These are phyloP conservation scores for Carassius carassius DNA, from an alignment of 2,113 vertebrate species.

Conservation along the genomic window DNA sequence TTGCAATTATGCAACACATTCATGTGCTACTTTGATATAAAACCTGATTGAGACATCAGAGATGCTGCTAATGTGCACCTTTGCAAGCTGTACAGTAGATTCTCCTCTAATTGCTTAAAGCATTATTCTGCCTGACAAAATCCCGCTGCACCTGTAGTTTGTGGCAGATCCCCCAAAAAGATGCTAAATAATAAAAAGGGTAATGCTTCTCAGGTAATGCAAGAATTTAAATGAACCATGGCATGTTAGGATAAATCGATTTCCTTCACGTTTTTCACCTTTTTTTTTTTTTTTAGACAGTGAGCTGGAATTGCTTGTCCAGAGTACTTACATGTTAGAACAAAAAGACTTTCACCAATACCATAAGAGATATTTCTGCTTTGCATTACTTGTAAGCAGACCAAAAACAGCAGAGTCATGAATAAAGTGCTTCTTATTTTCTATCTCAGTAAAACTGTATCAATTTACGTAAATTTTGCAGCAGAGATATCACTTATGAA, in stretches of 20 bases:
- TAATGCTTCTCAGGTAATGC: not conserved
- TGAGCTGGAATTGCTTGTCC: conserved; percentile 45
- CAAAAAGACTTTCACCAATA: conserved; percentile 24
- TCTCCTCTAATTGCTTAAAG: conserved; percentile 32
- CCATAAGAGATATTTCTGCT: conserved; percentile 4
- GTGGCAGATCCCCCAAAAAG: conserved; percentile 26
- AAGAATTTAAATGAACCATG: not conserved
- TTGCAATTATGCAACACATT: conserved; percentile 10
- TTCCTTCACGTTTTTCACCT: not conserved
- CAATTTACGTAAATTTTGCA: conserved; percentile 6
- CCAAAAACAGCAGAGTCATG: conserved; percentile 39
- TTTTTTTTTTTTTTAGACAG: conserved; percentile 6
- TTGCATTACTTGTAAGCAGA: conserved; percentile 16
- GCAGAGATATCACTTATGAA: not conserved
- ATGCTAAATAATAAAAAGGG: conserved; percentile 43
- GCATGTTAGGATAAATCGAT: conserved; percentile 27
- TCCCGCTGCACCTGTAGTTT: not conserved
- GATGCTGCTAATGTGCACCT: not conserved
- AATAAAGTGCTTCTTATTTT: conserved; percentile 48
- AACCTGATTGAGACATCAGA: conserved; percentile 32
- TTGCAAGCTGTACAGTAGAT: not conserved
- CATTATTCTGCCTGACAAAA: conserved; percentile 38
- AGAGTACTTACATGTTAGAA: conserved; percentile 29
- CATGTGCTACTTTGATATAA: not conserved
- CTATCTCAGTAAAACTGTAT: conserved; percentile 19